phyloP scores from a whole-genome alignment of 2,888 invertebrate genomes.

The Ariolimax columbianus region DNA sequence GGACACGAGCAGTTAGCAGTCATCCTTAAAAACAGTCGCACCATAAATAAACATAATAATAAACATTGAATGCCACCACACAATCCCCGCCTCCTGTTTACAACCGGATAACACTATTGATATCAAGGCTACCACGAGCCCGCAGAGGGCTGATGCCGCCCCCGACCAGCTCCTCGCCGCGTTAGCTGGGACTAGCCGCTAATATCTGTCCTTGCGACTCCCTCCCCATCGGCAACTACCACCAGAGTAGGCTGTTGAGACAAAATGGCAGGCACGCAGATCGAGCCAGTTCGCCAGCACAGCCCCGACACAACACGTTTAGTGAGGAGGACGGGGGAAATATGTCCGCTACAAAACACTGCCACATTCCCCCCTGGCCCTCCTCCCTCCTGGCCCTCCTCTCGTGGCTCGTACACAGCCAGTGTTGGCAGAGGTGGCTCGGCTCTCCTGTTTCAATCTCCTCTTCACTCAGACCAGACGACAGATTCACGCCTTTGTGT shows the following conservation, averaged over 20 bases:
- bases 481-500: slow-evolving; percentile 15
- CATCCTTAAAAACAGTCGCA: too few species aligned
- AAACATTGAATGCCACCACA: too few species aligned
- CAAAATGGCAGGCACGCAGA: slow-evolving; percentile 6
- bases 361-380: background rate
- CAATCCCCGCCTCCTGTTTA: too few species aligned
- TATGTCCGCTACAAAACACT: background rate
- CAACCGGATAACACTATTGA: too few species aligned
- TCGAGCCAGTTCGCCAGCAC: background rate
- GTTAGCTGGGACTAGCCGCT: background rate
- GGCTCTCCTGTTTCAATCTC: background rate
- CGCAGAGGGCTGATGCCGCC: too few species aligned
- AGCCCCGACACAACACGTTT: background rate
- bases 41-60: too few species aligned
- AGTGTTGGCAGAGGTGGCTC: slow-evolving; percentile 8
- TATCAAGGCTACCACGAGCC: too few species aligned
- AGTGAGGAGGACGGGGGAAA: background rate
- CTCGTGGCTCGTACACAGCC: slow-evolving; percentile 18
- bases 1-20: too few species aligned
- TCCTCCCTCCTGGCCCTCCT: background rate
- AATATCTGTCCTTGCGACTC: background rate
- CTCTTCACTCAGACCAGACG: slow-evolving; percentile 1
- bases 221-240: background rate
- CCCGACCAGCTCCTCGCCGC: too few species aligned
- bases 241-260: background rate